Evolutionary conservation across 2,797 vertebrate genomes (phyloP), one percentile per base, ranked within the genome.

Genomic region (Sciurus vulgaris): DNA sequence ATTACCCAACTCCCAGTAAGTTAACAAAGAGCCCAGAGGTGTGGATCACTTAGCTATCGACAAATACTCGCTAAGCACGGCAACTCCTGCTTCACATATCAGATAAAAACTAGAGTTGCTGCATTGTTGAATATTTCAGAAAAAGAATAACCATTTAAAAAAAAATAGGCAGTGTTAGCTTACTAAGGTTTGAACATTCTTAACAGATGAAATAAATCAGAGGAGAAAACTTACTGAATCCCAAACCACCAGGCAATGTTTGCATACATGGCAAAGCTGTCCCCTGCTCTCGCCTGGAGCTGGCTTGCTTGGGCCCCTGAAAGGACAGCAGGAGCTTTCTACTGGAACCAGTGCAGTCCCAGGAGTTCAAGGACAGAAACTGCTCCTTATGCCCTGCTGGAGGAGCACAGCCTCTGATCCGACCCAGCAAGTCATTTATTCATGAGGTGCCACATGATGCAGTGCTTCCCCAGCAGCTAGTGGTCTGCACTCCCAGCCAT

Each of bases 391-490:
- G 38, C 24, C 22, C 49, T 35, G 33, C 7, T 4, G 20, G 51
- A 51, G 30, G 24, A 69, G 33, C 33, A 65, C 38, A 30, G 73
- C 26, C 97, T 98, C 96, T 94, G 92, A 86, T 96, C 94, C 10
- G 12, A 79, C 17, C 63, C 33, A 63, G 74, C 76, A 85, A 33
- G 83, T 97, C 95, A 95, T 84, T 97, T 97, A 98, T 98, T 98
- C 97, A 97, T 98, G 77, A 51, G 94, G 97, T 83, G 90, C 69
- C 95, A 72, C 22, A 94, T 2, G 22, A 97, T 35, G 49, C 8
- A 33, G 86, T 20, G 13, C 56, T 90, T 84, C 95, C 89, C 97
- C 89, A 96, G 93, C 89, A 12, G 65, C 30, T 7, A 15, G 65
- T 61, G 9, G 59, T 61, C 24, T 44, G 72, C 15, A 14, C 18